Percentiles rank a stretch among this genome's conserved stretches.
phyloP scores from a whole-genome alignment of 2,797 vertebrate species.

The Balearica regulorum region DNA sequence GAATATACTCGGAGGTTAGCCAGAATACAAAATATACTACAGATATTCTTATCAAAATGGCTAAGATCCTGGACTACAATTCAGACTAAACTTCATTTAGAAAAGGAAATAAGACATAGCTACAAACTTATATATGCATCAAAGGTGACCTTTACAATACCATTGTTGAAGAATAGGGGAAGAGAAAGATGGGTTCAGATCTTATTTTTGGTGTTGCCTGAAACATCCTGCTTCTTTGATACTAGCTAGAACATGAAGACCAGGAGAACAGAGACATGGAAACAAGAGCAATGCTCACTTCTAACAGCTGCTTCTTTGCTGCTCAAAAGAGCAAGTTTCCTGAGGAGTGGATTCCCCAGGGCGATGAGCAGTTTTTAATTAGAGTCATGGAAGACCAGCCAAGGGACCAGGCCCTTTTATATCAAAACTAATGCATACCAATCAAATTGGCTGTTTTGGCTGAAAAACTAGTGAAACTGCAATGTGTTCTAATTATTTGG shows the following conservation, averaged over 20 bases:
- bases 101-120: not conserved
- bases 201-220: not conserved
- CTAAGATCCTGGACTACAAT: not conserved
- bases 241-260: not conserved
- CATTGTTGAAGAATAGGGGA: not conserved
- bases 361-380: not conserved
- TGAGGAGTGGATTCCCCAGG: not conserved
- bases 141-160: not conserved
- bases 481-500: not conserved
- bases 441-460: not conserved
- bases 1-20: not conserved
- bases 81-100: not conserved
- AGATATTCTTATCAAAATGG: not conserved
- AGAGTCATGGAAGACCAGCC: not conserved
- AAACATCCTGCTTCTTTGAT: not conserved
- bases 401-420: not conserved
- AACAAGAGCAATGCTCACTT: not conserved
- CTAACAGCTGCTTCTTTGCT: not conserved
- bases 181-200: not conserved
- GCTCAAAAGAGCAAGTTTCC: not conserved
- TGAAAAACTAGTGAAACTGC: not conserved
- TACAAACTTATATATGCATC: not conserved
- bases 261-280: not conserved
- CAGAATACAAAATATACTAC: not conserved
- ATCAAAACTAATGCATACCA: not conserved